Evolutionary conservation across 2,113 vertebrate species (phyloP), one percentile per base, ranked within the genome.

Genomic region (Menura novaehollandiae): DNA sequence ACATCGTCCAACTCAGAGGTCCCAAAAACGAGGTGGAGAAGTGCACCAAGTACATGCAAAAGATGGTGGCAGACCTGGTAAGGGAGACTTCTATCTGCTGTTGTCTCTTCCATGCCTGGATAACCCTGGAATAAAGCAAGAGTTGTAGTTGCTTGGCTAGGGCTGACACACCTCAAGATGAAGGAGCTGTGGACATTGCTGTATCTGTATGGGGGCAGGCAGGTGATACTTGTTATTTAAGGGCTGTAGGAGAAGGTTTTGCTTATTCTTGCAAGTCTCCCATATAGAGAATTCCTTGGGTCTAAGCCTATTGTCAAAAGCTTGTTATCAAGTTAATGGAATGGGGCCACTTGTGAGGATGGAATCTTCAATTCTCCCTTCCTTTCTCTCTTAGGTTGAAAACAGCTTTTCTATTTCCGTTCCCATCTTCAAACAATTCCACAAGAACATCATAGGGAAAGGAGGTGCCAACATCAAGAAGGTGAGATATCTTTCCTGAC

Each of bases 401-500:
- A 99, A 99, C 90, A 99, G 99, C 96, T 99, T 97, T 85, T 99
- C 99, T 11, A 99, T 99, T 96, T 99, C 99, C 41, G 99, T 99
- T 53, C 99, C 99, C 11, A 99, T 99, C 98, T 99, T 99, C 97
- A 99, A 99, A 96, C 99, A 99, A 93, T 99, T 99, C 95, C 99
- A 99, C 97, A 99, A 99, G 97, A 99, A 99, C 96, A 99, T 99
- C 68, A 99, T 99, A 97, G 99, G 99, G 69, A 99, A 99, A 98
- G 99, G 99, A 97, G 99, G 99, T 30, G 99, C 99, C 59, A 99
- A 99, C 94, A 99, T 99, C 81, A 99, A 99, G 95, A 99, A 99
- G 99, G 99, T 99, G 72, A 76, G 80, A 19, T 30, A 17, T 7
- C 20, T 77, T 74, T 56, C 13, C 55, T 80, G 1, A 63, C 9